Base-by-base conservation (phyloP, 2,888 invertebrate species). In the Pristionchus fissidentatus region DNA sequence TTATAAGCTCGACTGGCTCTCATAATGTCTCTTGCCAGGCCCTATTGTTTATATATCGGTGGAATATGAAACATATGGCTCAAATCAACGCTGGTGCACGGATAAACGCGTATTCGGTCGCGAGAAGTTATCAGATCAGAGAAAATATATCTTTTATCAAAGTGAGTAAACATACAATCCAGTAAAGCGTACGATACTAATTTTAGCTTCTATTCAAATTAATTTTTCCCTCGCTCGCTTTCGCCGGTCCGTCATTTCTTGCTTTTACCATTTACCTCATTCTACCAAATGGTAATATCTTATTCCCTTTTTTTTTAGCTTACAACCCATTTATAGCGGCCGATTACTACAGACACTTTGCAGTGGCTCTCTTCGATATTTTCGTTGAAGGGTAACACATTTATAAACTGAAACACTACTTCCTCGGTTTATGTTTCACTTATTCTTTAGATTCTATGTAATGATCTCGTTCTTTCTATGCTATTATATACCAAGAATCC, bases 391-490 rank as follows among this genome's bases (percentile, higher is more conserved):
- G n/a, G 66, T 66, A 38, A 19, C 38, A 10, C n/a, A 19, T 38
- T 22, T 3, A n/a, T n/a, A n/a, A n/a, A n/a, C n/a, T 22, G 8
- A 66, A 3, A 15, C 7, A n/a, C 1, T 32, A 15, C n/a, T 66
- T 13, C 13, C 8, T 4, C 22, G 38, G 4, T n/a, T 29, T 2
- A 2, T 66, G 7, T n/a, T n/a, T n/a, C n/a, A n/a, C n/a, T 10
- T 29, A 66, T 4, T 5, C n/a, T 66, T 32, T 22, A 66, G 66
- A n/a, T 66, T 66, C 10, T 29, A 66, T n/a, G 7, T 66, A 22
- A 66, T 41, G 66, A 66, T 66, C 19, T 66, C 66, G 38, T 22
- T 66, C 8, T 66, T 66, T 66, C 66, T 66, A 19, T 66, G 66
- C 38, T 1, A 66, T 19, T 66, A 22, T n/a, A 41, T 66, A 2